A percentile compares a stretch with the other conserved stretches of the same genome.
These are phyloP conservation scores for honey bee (Apis mellifera) DNA, from an alignment of 1,140 invertebrate genomes.

Conservation along the genomic window DNA sequence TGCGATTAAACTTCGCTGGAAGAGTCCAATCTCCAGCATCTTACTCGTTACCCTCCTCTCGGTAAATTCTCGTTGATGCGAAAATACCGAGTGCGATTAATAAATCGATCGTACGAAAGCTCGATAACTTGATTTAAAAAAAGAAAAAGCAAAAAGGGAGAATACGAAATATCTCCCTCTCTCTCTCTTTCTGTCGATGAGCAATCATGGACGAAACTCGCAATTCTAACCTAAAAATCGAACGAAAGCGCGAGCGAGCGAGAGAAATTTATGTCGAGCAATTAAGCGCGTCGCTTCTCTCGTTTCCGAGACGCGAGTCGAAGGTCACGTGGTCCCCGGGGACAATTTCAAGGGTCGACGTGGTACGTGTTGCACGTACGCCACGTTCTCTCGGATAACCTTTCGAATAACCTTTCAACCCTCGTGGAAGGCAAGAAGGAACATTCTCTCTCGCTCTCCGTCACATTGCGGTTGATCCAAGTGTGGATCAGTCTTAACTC, in stretches of 20 bases:
- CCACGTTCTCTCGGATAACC: slow-evolving; percentile 12
- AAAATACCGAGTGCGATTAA: too few relatives aligned
- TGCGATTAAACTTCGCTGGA: neutral
- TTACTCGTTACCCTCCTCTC: neutral
- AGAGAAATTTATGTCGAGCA: slow-evolving; percentile 10
- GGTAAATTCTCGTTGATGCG: neutral
- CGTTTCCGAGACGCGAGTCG: slow-evolving; percentile 18
- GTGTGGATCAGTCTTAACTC: too few relatives aligned
- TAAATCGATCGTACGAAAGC: too few relatives aligned
- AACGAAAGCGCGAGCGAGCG: neutral
- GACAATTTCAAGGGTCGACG: slow-evolving; percentile 39
- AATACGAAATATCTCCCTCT: neutral
- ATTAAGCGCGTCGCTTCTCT: slow-evolving; percentile 31
- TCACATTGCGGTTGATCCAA: too few relatives aligned
- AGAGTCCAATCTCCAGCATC: neutral
- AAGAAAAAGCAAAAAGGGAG: neutral
- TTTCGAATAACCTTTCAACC: slow-evolving; percentile 8
- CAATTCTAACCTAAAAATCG: neutral
- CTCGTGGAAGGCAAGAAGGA: neutral
- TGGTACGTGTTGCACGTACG: slow-evolving; percentile 11
- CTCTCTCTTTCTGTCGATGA: neutral
- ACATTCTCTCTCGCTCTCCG: neutral
- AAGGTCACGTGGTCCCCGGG: slow-evolving; percentile 35
- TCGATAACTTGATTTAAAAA: neutral
- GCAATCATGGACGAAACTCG: neutral